phyloP scores from a whole-genome alignment of 2,888 invertebrate genomes.

The Morpho helenor region DNA sequence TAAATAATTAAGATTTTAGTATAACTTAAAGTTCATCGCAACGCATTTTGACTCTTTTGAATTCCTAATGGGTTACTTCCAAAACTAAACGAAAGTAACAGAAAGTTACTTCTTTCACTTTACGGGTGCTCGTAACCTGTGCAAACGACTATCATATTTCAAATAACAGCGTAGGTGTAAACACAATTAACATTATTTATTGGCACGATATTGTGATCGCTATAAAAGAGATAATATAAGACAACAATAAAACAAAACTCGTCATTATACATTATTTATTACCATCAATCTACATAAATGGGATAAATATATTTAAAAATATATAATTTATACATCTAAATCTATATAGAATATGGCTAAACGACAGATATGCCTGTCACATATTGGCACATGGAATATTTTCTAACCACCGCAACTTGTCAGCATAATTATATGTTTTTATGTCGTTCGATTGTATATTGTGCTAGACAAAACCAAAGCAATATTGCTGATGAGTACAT shows the following conservation, averaged over 20 bases:
- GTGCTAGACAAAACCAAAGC: background rate
- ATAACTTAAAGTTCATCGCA: no score
- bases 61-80: no score
- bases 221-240: slow-evolving; percentile 7
- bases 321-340: slow-evolving; percentile 61
- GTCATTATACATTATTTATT: slow-evolving; percentile 69
- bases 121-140: no score
- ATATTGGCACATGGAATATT: slow-evolving; percentile 72
- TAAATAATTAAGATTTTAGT: no score
- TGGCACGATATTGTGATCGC: background rate
- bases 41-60: no score
- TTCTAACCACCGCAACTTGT: slow-evolving; percentile 37
- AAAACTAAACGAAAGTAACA: no score
- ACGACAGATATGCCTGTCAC: slow-evolving; percentile 47
- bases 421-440: slow-evolving; percentile 13
- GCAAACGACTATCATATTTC: background rate
- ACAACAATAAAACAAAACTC: slow-evolving; percentile 32
- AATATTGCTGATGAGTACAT: background rate
- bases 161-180: slow-evolving; percentile 7
- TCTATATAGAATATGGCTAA: slow-evolving; percentile 73
- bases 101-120: no score
- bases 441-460: slow-evolving; percentile 7
- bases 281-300: slow-evolving; percentile 63
- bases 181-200: slow-evolving; percentile 10
- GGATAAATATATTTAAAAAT: slow-evolving; percentile 65